Evolutionary conservation across 2,113 vertebrate species (phyloP).

Genomic region (Phyllopteryx taeniolatus): DNA sequence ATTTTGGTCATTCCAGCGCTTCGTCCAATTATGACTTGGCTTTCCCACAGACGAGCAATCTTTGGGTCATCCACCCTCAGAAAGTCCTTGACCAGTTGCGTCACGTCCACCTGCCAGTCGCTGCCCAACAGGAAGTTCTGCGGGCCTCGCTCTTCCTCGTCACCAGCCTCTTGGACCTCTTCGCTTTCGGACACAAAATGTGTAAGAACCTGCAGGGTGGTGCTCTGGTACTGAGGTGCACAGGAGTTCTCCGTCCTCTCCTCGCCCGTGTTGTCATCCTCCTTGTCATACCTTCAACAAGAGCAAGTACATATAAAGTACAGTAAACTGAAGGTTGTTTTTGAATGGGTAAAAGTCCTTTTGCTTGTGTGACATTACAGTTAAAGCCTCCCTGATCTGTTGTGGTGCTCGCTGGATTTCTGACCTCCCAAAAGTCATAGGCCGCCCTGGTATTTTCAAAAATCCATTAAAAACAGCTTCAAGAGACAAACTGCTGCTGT

Average conservation of each 20-base stretch:
- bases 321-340: neutral
- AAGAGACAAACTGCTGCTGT: slow-evolving; percentile 47
- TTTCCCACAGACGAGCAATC: slow-evolving; percentile 78
- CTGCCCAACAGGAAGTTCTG: slow-evolving; percentile 80
- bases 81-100: slow-evolving; percentile 83
- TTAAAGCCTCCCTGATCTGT: slow-evolving; percentile 19
- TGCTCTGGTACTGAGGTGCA: slow-evolving; percentile 87
- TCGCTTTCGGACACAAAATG: slow-evolving; percentile 82
- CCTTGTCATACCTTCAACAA: slow-evolving; percentile 68
- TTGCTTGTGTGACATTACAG: slow-evolving; percentile 7
- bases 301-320: neutral
- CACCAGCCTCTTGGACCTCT: slow-evolving; percentile 31
- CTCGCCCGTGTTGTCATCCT: slow-evolving; percentile 71
- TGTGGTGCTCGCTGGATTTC: slow-evolving; percentile 21
- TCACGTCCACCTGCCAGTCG: slow-evolving; percentile 92
- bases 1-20: slow-evolving; percentile 84
- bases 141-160: slow-evolving; percentile 71
- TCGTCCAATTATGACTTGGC: slow-evolving; percentile 79
- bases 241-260: slow-evolving; percentile 78
- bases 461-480: slow-evolving; percentile 53
- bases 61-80: slow-evolving; percentile 82
- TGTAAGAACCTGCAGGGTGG: slow-evolving; percentile 85
- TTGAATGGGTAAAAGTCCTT: neutral
- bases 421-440: slow-evolving; percentile 40
- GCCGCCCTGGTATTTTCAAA: slow-evolving; percentile 43